These are phyloP conservation scores for Lutjanus campechanus DNA, from an alignment of 2,797 vertebrate species.

Conservation along the genomic window DNA sequence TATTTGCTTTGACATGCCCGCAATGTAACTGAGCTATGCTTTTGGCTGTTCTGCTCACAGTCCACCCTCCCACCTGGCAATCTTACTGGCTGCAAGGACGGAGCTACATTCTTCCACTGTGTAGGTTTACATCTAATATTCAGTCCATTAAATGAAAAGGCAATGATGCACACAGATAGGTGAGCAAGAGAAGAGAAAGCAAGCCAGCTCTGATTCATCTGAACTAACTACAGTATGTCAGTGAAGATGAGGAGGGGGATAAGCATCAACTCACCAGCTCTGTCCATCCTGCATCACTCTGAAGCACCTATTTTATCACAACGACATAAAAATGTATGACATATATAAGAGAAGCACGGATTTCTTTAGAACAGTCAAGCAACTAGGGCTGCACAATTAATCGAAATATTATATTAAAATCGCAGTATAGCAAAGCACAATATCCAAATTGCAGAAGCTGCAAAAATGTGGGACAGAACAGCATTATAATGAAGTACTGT, in stretches of 20 bases:
- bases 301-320: slow-evolving; percentile 83
- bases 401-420: too few species aligned
- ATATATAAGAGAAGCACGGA: slow-evolving; percentile 65
- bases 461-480: too few species aligned
- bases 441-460: too few species aligned
- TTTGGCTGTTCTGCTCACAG: slow-evolving; percentile 25
- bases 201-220: slow-evolving; percentile 63
- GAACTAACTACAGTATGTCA: slow-evolving; percentile 72
- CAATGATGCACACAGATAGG: slow-evolving; percentile 47
- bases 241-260: slow-evolving; percentile 65
- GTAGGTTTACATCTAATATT: slow-evolving; percentile 43
- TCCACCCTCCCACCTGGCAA: slow-evolving; percentile 19
- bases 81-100: slow-evolving; percentile 15
- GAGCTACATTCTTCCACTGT: slow-evolving; percentile 32
- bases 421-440: too few species aligned
- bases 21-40: slow-evolving; percentile 33
- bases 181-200: slow-evolving; percentile 62
- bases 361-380: slow-evolving; percentile 40
- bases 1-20: slow-evolving; percentile 45
- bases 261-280: slow-evolving; percentile 82
- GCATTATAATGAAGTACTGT: too few species aligned
- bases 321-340: slow-evolving; percentile 80
- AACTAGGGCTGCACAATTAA: background rate
- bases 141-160: slow-evolving; percentile 49
- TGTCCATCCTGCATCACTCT: slow-evolving; percentile 82